Conservation (phyloP, 2,797 vertebrate species). For the Anolis apletophallus region DNA sequence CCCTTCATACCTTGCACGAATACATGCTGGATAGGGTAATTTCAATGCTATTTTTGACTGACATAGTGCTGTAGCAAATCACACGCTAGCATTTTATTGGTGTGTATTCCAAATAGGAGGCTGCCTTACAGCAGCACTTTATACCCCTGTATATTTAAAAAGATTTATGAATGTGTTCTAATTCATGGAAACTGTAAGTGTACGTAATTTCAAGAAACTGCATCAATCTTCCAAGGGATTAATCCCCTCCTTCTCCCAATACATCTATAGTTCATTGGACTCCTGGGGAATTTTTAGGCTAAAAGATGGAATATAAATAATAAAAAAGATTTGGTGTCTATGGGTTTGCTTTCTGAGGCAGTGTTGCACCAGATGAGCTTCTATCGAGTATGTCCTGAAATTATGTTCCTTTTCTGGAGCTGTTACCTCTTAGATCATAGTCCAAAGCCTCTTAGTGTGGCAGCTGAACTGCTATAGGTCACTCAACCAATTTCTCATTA, state of each 20-base stretch:
- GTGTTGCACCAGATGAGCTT: neutral
- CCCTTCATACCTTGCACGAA: neutral
- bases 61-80: neutral
- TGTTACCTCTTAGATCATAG: slow-evolving; percentile 43
- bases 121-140: neutral
- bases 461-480: slow-evolving; percentile 32
- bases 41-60: neutral
- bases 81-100: neutral
- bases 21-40: neutral
- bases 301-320: neutral
- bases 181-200: neutral
- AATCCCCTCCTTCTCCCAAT: neutral
- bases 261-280: neutral
- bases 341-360: slow-evolving; percentile 2
- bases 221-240: neutral
- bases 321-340: neutral
- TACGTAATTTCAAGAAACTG: neutral
- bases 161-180: neutral
- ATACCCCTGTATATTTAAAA: neutral
- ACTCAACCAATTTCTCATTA: slow-evolving; percentile 39
- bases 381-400: neutral
- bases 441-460: slow-evolving; percentile 36
- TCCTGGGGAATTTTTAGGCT: neutral
- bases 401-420: neutral
- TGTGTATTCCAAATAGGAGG: neutral